A percentile compares a stretch with the other conserved stretches of the same genome.
phyloP scores from a whole-genome alignment of 2,888 invertebrate species.

The Petrophora chlorosata region DNA sequence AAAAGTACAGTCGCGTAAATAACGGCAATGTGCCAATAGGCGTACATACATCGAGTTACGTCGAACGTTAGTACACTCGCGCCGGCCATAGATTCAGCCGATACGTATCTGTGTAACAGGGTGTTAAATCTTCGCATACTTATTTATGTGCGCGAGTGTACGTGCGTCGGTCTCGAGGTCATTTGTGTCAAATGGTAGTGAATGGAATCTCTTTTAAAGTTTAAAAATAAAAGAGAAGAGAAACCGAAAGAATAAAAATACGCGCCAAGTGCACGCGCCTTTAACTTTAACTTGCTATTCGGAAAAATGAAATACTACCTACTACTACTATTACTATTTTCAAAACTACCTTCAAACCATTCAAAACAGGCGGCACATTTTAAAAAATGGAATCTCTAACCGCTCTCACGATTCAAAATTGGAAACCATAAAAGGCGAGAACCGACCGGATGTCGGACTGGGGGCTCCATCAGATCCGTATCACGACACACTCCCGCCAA shows the following conservation, averaged over 20 bases:
- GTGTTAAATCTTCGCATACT: constrained; percentile 60
- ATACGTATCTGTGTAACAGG: constrained; percentile 61
- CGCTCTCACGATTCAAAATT: constrained; percentile 65
- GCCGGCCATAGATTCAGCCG: constrained; percentile 60
- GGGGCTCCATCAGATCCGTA: constrained; percentile 79
- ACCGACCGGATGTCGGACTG: constrained; percentile 75
- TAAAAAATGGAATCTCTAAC: constrained; percentile 42
- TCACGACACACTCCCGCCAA: constrained; percentile 74
- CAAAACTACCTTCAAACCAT: constrained; percentile 10
- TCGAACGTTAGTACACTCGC: constrained; percentile 54
- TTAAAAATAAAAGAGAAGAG: not conserved
- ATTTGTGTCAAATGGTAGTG: constrained; percentile 8
- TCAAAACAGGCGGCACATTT: constrained; percentile 28
- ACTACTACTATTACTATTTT: too few relatives aligned
- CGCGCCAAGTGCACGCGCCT: too few relatives aligned
- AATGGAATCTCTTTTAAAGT: too few relatives aligned
- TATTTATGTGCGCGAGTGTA: constrained; percentile 57
- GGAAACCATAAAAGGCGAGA: constrained; percentile 77
- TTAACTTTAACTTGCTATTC: too few relatives aligned
- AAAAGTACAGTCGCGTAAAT: constrained; percentile 31
- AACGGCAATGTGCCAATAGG: constrained; percentile 28
- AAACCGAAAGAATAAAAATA: not conserved
- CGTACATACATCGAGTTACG: constrained; percentile 45
- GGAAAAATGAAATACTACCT: too few relatives aligned
- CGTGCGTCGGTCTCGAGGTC: constrained; percentile 34